A percentile compares a stretch with the other conserved stretches of the same genome.
phyloP scores from a whole-genome alignment of 2,797 vertebrate species.

The Gallinago nigripennis region DNA sequence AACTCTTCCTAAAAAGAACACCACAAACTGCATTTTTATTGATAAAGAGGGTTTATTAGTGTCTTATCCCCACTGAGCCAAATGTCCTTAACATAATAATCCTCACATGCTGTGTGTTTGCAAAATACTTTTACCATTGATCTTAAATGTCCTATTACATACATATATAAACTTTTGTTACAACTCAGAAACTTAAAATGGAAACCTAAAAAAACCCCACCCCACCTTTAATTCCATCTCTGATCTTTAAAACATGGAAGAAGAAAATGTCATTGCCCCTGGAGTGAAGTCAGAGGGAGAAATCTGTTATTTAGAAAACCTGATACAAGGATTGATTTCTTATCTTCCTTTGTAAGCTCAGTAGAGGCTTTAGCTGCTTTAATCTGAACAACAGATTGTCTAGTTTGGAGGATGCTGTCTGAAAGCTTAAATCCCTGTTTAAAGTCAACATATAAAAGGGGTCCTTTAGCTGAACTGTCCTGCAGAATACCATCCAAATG shows the following conservation, averaged over 20 bases:
- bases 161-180: background rate
- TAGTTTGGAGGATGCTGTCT: background rate
- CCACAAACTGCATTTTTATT: background rate
- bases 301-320: conserved; percentile 21
- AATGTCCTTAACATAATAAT: background rate
- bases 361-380: conserved; percentile 3
- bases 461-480: background rate
- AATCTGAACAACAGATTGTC: conserved; percentile 5
- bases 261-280: background rate
- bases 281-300: background rate
- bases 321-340: conserved; percentile 47
- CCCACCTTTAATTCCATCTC: background rate
- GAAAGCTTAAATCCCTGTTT: conserved; percentile 4
- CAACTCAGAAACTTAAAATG: background rate
- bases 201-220: background rate
- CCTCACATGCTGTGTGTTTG: background rate
- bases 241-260: background rate
- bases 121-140: background rate
- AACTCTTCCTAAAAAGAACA: background rate
- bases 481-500: background rate
- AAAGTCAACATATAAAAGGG: background rate
- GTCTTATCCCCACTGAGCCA: background rate
- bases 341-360: conserved; percentile 30
- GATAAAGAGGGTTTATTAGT: background rate
- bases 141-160: background rate